A percentile compares a stretch with the other conserved stretches of the same genome.
These are phyloP conservation scores for Drosophila ficusphila DNA, from an alignment of 1,140 invertebrate genomes.

Conservation along the genomic window DNA sequence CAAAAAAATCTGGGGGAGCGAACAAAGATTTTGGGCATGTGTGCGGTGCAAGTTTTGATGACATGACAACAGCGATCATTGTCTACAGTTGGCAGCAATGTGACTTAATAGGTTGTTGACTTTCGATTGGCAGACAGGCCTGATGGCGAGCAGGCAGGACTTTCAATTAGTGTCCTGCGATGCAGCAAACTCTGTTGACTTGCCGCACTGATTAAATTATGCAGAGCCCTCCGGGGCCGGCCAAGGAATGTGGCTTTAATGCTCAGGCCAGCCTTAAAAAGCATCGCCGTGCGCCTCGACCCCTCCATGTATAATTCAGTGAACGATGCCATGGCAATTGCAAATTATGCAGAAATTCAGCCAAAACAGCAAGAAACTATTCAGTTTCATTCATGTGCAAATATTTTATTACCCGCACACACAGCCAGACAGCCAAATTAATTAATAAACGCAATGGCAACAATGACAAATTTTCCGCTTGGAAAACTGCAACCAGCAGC, in stretches of 20 bases:
- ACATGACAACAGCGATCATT: conserved; percentile 65
- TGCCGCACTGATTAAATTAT: conserved; percentile 28
- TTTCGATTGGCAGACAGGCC: conserved; percentile 47
- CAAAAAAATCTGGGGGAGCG: conserved; percentile 1
- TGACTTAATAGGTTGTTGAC: conserved; percentile 64
- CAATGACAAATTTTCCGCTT: conserved; percentile 81
- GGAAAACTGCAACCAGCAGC: conserved; percentile 58
- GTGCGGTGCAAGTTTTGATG: conserved; percentile 49
- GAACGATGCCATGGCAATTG: conserved; percentile 64
- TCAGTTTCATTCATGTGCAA: conserved; percentile 79
- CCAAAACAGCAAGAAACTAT: conserved; percentile 69
- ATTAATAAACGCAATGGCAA: conserved; percentile 77
- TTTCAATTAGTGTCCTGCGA: conserved; percentile 36
- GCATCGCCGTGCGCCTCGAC: conserved; percentile 5
- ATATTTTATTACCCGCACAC: conserved; percentile 72
- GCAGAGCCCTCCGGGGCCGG: conserved; percentile 4
- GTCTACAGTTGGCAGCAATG: conserved; percentile 49
- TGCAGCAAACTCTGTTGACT: conserved; percentile 5
- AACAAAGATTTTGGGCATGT: conserved; percentile 32
- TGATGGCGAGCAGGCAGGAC: conserved; percentile 16
- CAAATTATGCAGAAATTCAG: conserved; percentile 74
- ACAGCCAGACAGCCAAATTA: conserved; percentile 64
- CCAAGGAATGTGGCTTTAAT: neutral
- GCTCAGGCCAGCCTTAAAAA: conserved; percentile 24
- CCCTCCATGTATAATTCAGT: conserved; percentile 52